phyloP scores from a whole-genome alignment of 2,113 vertebrate species.

The Paramormyrops kingsleyae region DNA sequence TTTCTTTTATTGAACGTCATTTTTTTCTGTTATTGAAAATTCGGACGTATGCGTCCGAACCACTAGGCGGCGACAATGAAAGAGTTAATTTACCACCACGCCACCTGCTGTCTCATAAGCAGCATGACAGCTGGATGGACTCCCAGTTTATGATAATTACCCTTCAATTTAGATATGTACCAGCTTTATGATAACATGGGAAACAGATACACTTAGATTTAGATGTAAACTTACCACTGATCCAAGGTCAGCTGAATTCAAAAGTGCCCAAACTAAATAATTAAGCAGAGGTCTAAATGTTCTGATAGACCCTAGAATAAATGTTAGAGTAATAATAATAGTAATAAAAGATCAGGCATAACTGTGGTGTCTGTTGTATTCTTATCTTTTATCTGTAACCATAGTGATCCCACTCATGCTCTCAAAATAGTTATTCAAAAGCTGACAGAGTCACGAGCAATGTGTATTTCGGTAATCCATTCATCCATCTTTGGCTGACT shows the following conservation, averaged over 20 bases:
- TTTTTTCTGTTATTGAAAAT: too few species aligned
- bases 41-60: too few species aligned
- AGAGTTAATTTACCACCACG: neutral
- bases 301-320: neutral
- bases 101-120: constrained; percentile 5
- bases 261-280: neutral
- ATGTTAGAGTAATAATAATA: neutral
- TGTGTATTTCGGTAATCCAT: neutral
- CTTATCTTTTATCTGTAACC: neutral
- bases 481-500: neutral
- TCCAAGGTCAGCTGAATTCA: neutral
- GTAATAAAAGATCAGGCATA: neutral
- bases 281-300: neutral
- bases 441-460: neutral
- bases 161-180: neutral
- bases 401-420: neutral
- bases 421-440: neutral
- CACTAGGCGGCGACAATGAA: too few species aligned
- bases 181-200: neutral
- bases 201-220: neutral
- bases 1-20: too few species aligned
- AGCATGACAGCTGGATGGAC: neutral
- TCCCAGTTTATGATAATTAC: neutral
- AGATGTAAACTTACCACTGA: neutral
- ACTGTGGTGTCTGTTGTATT: neutral